Percentiles rank a stretch among this genome's conserved stretches.
phyloP scores from a whole-genome alignment of 2,113 vertebrate species.

The Ceratotherium simum region DNA sequence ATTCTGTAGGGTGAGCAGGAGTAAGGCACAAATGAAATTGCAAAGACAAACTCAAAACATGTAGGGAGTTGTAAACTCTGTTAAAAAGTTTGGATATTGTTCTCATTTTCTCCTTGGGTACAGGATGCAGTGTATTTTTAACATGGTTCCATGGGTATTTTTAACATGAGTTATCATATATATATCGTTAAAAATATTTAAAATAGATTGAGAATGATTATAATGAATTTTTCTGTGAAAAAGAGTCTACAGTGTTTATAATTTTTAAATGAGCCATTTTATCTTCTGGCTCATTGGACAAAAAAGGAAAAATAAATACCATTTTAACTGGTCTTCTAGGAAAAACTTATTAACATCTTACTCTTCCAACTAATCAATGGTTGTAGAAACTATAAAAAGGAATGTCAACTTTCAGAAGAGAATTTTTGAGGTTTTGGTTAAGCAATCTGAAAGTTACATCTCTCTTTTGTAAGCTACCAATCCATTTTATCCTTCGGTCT shows the following conservation, averaged over 20 bases:
- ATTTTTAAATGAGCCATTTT: slow-evolving; percentile 44
- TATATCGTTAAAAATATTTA: not conserved
- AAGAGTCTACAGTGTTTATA: not conserved
- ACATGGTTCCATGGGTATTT: not conserved
- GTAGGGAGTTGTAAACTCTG: not conserved
- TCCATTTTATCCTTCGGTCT: slow-evolving; percentile 75
- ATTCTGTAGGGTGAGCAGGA: not conserved
- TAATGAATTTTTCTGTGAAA: not conserved
- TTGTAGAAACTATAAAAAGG: slow-evolving; percentile 52
- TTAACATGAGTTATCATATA: not conserved
- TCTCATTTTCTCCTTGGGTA: not conserved
- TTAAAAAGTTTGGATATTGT: not conserved
- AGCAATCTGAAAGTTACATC: slow-evolving; percentile 78
- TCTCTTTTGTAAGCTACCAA: slow-evolving; percentile 66
- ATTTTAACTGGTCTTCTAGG: slow-evolving; percentile 63
- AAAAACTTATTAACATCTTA: slow-evolving; percentile 54
- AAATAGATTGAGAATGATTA: not conserved
- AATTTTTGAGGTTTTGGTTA: slow-evolving; percentile 80
- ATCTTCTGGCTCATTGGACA: slow-evolving; percentile 50
- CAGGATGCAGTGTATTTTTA: not conserved
- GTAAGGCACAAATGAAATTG: not conserved
- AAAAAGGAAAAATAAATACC: slow-evolving; percentile 43
- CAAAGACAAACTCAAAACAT: not conserved
- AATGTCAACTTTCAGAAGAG: slow-evolving; percentile 76
- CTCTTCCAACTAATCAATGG: slow-evolving; percentile 57